Base-by-base conservation (phyloP, 2,113 vertebrate genomes). In the Panurus biarmicus region DNA sequence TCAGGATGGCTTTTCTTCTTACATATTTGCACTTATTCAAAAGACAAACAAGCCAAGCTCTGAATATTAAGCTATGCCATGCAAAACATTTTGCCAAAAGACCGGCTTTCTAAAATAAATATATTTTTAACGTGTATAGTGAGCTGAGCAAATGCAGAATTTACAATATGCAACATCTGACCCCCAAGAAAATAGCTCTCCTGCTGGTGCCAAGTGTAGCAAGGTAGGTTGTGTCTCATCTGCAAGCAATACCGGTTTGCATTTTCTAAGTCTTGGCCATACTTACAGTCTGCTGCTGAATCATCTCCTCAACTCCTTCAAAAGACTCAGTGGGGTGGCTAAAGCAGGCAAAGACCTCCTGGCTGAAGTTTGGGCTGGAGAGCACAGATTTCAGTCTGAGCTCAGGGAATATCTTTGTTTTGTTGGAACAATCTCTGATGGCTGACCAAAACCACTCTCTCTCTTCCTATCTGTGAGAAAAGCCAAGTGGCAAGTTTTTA, bases 1-100 rank as follows among this genome's bases (percentile, higher is more conserved):
- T 88, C 35, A 64, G 89, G 66, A 70, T 94, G 45, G 45, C 70
- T 95, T 95, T 96, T 92, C 83, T 83, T 90, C 79, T 90, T 93
- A 29, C 84, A 70, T 62, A 65, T 84, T 93, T 71, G 15, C 76
- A 88, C 56, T 95, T 94, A 76, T 2, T 87, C 57, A 80, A 76
- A 71, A 86, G 82, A 80, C 73, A 94, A 56, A 76, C 54, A 72
- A 87, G 21, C 16, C 74, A 47, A 92, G 72, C 47, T 91, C 45
- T 86, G 92, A 82, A 48, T 95, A 64, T 88, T 94, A 90, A 96
- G 50, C 38, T 42, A 4, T 61, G 45, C 31, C 33, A 60, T 47
- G 65, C 60, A 93, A 89, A 92, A 40, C 58, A 62, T 84, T 84
- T 72, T 81, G 38, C 20, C 6, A 31, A 23, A 89, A 82, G 22